Base-by-base conservation (phyloP, 2,888 invertebrate species). In the Tholera decimalis region DNA sequence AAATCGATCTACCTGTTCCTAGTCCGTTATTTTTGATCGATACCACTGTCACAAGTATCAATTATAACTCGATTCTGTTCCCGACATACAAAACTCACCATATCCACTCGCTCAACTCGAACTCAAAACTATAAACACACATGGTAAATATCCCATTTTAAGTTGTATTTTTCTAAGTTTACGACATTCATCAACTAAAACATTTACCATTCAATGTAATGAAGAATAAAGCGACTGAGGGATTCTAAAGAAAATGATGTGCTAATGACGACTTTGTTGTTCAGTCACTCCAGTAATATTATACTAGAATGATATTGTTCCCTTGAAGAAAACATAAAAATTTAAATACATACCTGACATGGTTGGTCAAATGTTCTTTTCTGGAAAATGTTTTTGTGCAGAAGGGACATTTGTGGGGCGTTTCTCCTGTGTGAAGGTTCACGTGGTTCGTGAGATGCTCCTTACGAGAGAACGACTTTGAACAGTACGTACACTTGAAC, bases 381-480 rank as follows among this genome's bases (percentile, higher is more conserved):
- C 97, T 95, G 39, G 97, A 97, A 92, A 97, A 97, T 22, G 97
- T 97, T 88, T 97, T 97, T 86, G 97, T 97, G 88, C 97, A 97
- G 92, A 97, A 97, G 73, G 97, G 96, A 87, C 97, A 97, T 83
- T 97, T 96, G 89, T 97, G 97, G 22, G 97, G 97, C 50, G 97
- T 97, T 91, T 97, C 97, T 15, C 97, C 96, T 8, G 96, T 96
- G 86, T 96, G 97, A 55, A 97, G 97, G 95, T 98, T 97, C 86
- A 98, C 97, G 94, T 98, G 98, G 95, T 98, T 98, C 93, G 97
- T 98, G 88, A 98, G 97, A 90, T 98, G 98, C 93, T 98, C 98
- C 95, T 98, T 98, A 85, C 98, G 96, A 70, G 98, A 98, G 92
- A 95, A 96, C 73, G 95, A 93, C 88, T 95, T 95, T 66, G 95